Evolutionary conservation across 2,888 invertebrate species (phyloP).

Genomic region (Athrips mouffetella): DNA sequence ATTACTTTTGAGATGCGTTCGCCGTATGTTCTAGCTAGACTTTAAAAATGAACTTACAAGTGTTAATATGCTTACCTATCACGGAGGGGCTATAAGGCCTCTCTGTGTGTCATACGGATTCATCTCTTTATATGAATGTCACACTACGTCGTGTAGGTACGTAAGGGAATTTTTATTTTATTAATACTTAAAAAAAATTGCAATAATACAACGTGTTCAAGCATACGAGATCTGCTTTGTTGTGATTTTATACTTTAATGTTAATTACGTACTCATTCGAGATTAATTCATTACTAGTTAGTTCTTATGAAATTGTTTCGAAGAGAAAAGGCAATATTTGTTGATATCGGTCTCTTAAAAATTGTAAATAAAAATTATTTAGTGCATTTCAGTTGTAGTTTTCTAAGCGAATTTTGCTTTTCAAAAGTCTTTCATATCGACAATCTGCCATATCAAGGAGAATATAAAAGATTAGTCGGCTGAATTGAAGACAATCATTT

Average conservation of each 20-base stretch:
- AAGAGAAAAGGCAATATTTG: constrained; percentile 46
- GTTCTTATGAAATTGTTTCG: constrained; percentile 45
- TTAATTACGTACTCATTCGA: constrained; percentile 68
- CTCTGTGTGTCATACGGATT: too few relatives aligned
- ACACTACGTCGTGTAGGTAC: too few relatives aligned
- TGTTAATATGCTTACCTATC: too few relatives aligned
- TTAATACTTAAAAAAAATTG: constrained; percentile 3
- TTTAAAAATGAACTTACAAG: too few relatives aligned
- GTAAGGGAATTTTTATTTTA: too few relatives aligned
- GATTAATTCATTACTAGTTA: constrained; percentile 64
- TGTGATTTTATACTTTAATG: constrained; percentile 61
- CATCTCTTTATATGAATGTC: too few relatives aligned
- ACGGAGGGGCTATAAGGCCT: too few relatives aligned
- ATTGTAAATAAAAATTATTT: constrained; percentile 65
- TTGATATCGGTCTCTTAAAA: constrained; percentile 55
- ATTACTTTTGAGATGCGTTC: too few relatives aligned
- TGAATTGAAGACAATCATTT: constrained; percentile 60
- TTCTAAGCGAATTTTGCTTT: constrained; percentile 59
- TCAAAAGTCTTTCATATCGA: constrained; percentile 79
- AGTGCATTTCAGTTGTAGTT: constrained; percentile 64
- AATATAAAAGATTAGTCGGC: constrained; percentile 71
- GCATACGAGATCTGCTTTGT: constrained; percentile 67
- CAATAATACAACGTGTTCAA: constrained; percentile 24
- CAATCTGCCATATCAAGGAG: constrained; percentile 83
- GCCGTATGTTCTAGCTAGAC: too few relatives aligned